These are phyloP conservation scores for Hypsopygia costalis DNA, from an alignment of 2,888 invertebrate species.

Conservation along the genomic window DNA sequence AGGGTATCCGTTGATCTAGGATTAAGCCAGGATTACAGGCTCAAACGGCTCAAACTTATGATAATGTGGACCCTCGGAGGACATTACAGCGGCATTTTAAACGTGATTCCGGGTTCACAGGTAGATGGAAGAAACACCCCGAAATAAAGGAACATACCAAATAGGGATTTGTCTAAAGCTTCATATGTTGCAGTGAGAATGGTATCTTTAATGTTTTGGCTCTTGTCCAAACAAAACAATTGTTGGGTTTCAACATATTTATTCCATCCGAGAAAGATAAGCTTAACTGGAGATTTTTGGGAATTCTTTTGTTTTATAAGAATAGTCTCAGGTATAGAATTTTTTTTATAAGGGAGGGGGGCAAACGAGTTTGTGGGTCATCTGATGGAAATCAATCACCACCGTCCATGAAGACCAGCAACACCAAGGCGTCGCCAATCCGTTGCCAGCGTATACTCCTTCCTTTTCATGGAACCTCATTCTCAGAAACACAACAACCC, in stretches of 20 bases:
- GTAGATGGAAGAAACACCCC: neutral
- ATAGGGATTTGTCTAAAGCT: slow-evolving; percentile 4
- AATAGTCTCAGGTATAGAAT: too few species aligned
- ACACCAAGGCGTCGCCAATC: too few species aligned
- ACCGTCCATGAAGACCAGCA: too few species aligned
- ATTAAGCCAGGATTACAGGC: slow-evolving; percentile 48
- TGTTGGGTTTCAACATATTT: slow-evolving; percentile 1
- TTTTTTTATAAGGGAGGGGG: too few species aligned
- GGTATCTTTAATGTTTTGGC: slow-evolving; percentile 3
- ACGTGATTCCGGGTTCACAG: slow-evolving; percentile 31
- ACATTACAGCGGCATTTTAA: slow-evolving; percentile 33
- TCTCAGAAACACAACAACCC: too few species aligned
- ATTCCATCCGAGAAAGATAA: too few species aligned
- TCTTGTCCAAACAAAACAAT: slow-evolving; percentile 7
- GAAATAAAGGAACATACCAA: neutral
- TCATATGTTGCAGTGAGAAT: slow-evolving; percentile 3
- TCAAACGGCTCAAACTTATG: slow-evolving; percentile 62
- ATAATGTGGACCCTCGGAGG: slow-evolving; percentile 53
- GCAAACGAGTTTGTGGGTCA: too few species aligned
- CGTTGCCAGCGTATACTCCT: too few species aligned
- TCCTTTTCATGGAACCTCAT: too few species aligned
- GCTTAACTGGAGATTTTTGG: too few species aligned
- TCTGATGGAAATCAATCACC: too few species aligned
- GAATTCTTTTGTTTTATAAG: too few species aligned
- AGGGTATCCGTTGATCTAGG: slow-evolving; percentile 38